Base-by-base conservation (phyloP, 2,113 vertebrate genomes). In the Rousettus leschenaultii region DNA sequence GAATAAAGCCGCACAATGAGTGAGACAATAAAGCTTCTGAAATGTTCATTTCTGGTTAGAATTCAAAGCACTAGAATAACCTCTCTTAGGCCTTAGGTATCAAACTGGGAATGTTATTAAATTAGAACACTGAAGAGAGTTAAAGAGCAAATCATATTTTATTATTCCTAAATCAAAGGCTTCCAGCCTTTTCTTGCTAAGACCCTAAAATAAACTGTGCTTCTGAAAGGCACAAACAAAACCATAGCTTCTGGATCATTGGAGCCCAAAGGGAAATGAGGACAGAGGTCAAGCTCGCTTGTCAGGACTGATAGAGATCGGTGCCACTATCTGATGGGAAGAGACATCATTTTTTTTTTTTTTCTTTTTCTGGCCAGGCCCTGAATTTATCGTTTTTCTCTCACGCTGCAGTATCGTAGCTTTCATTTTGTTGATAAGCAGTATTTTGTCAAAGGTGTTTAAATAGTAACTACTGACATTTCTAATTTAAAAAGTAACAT, bases 341-440 rank as follows among this genome's bases (percentile, higher is more conserved):
- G 45, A 90, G 19, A 16, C 15, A 48, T 2, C 8, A 5, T 16
- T 63, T 83, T 48, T 13, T 92, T 12, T 12, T 7, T 92, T 61
- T 48, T 80, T 11, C 26, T 53, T 75, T 43, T 22, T 53, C 24
- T 30, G 35, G 35, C n/a, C 13, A 24, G 10, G 12, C 19, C 10
- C 30, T 35, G 65, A 45, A 14, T 53, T 65, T 43, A n/a, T 82
- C 22, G 10, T 86, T 68, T 89, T 3, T 51, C 43, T 74, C 79
- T 35, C 65, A 33, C 1, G 0, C 57, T 91, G 10, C 18, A 28
- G 5, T 57, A 11, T 38, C 4, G 59, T 33, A 94, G 40, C 16
- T 82, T 93, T 35, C 68, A 77, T 57, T 88, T 89, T 94, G 53
- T 55, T 68, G 91, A 85, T 88, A 71, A 82, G 84, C 13, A 66